Evolutionary conservation across 2,888 invertebrate species (phyloP).

Genomic region (Trichogramma dendrolimi): DNA sequence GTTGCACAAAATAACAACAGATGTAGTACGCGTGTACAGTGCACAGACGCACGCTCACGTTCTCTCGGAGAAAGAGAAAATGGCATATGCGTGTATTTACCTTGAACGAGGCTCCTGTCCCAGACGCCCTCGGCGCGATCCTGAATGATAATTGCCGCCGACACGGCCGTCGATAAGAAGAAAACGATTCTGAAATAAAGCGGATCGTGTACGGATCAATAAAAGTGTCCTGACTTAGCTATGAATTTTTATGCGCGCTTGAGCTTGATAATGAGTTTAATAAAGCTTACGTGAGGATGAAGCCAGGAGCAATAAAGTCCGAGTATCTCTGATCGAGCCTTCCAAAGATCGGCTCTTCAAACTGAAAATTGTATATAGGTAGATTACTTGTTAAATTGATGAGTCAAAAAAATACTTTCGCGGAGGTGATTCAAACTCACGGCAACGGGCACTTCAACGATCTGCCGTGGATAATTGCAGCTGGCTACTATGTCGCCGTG

Average conservation of each 20-base stretch:
- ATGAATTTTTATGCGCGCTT: slow-evolving; percentile 25
- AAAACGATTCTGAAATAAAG: slow-evolving; percentile 67
- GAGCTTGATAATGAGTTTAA: not conserved
- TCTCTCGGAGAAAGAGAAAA: too few relatives aligned
- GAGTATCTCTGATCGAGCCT: slow-evolving; percentile 65
- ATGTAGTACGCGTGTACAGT: too few relatives aligned
- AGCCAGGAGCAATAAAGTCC: slow-evolving; percentile 79
- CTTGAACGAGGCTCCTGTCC: slow-evolving; percentile 82
- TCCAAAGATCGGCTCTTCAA: slow-evolving; percentile 70
- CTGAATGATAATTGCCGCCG: slow-evolving; percentile 75
- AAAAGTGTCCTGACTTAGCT: not conserved
- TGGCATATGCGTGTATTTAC: slow-evolving; percentile 33
- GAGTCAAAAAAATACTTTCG: slow-evolving; percentile 1
- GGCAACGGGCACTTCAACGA: slow-evolving; percentile 60
- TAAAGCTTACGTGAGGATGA: slow-evolving; percentile 70
- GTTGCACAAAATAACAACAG: too few relatives aligned
- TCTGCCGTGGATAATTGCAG: slow-evolving; percentile 60
- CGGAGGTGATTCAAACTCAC: slow-evolving; percentile 38
- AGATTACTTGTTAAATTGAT: slow-evolving; percentile 11
- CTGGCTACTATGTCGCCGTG: slow-evolving; percentile 61
- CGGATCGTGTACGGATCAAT: not conserved
- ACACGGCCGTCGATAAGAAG: slow-evolving; percentile 79
- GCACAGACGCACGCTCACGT: too few relatives aligned
- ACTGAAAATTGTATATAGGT: slow-evolving; percentile 49
- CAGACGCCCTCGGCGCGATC: slow-evolving; percentile 81